Evolutionary conservation across 2,888 invertebrate genomes (phyloP), one percentile per base, ranked within the genome.

Genomic region (Imbricaverruca yamaguchii): DNA sequence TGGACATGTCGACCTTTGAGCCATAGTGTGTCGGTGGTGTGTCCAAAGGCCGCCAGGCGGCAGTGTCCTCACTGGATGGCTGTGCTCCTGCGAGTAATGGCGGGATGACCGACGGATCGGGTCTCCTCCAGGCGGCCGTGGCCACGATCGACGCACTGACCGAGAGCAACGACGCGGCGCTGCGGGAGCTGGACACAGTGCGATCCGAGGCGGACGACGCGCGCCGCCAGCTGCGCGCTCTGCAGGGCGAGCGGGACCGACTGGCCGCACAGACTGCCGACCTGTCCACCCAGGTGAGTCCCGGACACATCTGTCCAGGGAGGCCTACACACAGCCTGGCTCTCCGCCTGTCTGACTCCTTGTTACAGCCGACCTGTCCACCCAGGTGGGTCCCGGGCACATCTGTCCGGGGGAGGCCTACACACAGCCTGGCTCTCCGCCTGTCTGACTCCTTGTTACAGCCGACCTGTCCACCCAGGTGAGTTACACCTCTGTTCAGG

Each of bases 241-340:
- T 91, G 82, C 90, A 90, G 81, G 90, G 94, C 83, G 96, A 97
- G 87, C 95, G 94, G 87, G 89, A 90, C 74, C 91, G 93, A 86
- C 88, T 93, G 13, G 93, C 94, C 86, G 91, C 92, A 83, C 93
- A 94, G 85, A 89, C 93, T 78, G 89, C 90, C 57, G 96, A 97
- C 89, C 90, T 97, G 81, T 92, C 94, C 39, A 90, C 94, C 83
- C 97, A 97, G 89, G 94, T 95, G 83, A 82, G 61, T 77, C 65
- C 21, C 9, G 65, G 23, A 23, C 9, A 67, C 65, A 23, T n/a
- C 18, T 21, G 8, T n/a, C 15, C 59, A 59, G 59, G 59, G 59
- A 59, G 59, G 59, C 15, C 59, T 1, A 7, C 11, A 59, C 59
- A 59, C 59, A 7, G 59, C 39, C 39, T 4, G 39, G 39, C 39